Percentiles rank a stretch among this genome's conserved stretches.
phyloP scores from a whole-genome alignment of 2,113 vertebrate genomes.

The Castor canadensis region DNA sequence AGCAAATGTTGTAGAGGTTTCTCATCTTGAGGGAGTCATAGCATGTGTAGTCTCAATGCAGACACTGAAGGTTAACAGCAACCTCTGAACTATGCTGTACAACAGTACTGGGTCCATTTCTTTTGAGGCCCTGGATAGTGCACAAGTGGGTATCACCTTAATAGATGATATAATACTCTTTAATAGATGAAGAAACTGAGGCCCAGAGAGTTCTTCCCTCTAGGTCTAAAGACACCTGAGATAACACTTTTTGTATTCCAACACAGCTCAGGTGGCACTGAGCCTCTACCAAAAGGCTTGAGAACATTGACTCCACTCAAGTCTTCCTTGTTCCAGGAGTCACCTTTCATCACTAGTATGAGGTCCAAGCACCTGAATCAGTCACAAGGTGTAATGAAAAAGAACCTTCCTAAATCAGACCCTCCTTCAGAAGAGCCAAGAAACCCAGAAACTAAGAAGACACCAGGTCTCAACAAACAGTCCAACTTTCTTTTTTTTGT shows the following conservation, averaged over 20 bases:
- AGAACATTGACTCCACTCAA: neutral
- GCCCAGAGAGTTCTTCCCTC: neutral
- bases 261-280: neutral
- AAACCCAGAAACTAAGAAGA: neutral
- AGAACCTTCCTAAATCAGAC: neutral
- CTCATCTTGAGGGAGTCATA: too few relatives aligned
- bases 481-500: too few relatives aligned
- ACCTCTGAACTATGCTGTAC: too few relatives aligned
- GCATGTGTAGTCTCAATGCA: too few relatives aligned
- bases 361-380: neutral
- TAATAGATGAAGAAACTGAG: neutral
- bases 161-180: too few relatives aligned
- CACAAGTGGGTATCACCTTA: neutral
- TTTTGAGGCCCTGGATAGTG: neutral
- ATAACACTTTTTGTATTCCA: neutral
- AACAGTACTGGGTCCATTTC: neutral
- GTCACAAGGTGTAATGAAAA: neutral
- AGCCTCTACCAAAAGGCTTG: neutral
- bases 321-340: neutral
- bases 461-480: neutral
- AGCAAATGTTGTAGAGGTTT: fast-evolving
- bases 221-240: neutral
- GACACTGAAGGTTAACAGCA: neutral
- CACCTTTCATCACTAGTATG: neutral
- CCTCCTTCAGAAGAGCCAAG: neutral